Conservation (phyloP, 2,113 vertebrate species). For the Eonycteris spelaea region DNA sequence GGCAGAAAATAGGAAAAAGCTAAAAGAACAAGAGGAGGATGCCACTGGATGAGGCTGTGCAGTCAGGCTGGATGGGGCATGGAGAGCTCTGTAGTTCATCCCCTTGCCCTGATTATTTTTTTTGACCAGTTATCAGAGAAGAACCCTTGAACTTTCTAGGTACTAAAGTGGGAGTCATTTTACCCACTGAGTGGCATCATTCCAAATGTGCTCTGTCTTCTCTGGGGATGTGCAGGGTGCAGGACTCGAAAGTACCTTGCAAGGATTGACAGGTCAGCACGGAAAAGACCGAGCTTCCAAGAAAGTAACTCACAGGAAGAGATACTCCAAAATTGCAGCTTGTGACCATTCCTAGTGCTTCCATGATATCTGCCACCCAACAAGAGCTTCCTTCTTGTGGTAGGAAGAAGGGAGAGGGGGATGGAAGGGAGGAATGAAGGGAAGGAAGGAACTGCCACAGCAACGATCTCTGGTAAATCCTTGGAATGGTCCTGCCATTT, state of each 20-base stretch:
- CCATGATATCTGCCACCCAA: background rate
- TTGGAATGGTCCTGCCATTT: background rate
- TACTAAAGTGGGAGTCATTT: background rate
- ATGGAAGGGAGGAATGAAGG: background rate
- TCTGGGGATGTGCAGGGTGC: too few relatives aligned
- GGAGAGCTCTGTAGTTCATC: background rate
- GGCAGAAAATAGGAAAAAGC: background rate
- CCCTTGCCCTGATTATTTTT: background rate
- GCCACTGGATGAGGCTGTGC: too few relatives aligned
- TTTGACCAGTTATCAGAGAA: background rate
- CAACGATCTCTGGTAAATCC: background rate
- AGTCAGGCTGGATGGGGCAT: background rate
- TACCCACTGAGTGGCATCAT: background rate
- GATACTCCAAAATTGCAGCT: rapidly evolving
- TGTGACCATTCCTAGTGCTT: too few relatives aligned
- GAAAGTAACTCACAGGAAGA: background rate
- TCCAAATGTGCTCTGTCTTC: background rate
- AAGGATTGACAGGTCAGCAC: background rate
- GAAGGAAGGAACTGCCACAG: background rate
- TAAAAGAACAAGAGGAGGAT: background rate
- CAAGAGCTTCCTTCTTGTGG: background rate
- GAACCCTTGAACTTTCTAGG: background rate
- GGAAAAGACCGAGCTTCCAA: background rate
- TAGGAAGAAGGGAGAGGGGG: background rate
- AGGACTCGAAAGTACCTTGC: background rate